A percentile compares a stretch with the other conserved stretches of the same genome.
phyloP scores from a whole-genome alignment of 2,797 vertebrate species.

The Danio aesculapii region DNA sequence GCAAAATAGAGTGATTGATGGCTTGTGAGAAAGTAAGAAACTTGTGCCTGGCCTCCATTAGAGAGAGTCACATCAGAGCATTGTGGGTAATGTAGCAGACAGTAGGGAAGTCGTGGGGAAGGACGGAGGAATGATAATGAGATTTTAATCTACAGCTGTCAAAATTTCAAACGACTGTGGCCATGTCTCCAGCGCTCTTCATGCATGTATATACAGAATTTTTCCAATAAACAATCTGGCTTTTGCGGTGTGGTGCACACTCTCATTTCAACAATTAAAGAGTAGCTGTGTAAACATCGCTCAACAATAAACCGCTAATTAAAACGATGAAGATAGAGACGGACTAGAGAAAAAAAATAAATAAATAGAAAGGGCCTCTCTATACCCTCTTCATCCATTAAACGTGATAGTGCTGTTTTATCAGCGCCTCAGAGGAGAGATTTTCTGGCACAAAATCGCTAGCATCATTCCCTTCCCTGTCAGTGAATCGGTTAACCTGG shows the following conservation, averaged over 20 bases:
- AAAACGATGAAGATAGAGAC: background rate
- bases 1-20: constrained; percentile 27
- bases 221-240: constrained; percentile 6
- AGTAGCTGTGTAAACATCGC: constrained; percentile 21
- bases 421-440: background rate
- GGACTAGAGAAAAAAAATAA: background rate
- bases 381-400: constrained; percentile 1
- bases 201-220: background rate
- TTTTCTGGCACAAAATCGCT: constrained; percentile 19
- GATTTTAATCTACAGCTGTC: constrained; percentile 39
- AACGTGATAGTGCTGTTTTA: background rate
- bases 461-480: constrained; percentile 18
- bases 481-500: constrained; percentile 24
- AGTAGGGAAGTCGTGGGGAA: constrained; percentile 29
- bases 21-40: constrained; percentile 34
- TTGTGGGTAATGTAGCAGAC: constrained; percentile 29
- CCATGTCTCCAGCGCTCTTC: background rate
- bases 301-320: constrained; percentile 24
- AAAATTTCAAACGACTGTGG: constrained; percentile 15
- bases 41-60: constrained; percentile 25
- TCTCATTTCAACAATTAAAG: constrained; percentile 24
- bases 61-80: constrained; percentile 18
- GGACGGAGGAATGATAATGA: constrained; percentile 31
- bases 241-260: constrained; percentile 3
- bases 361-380: background rate